Percentiles rank a stretch among this genome's conserved stretches.
These are phyloP conservation scores for Branchipolynoe longqiensis DNA, from an alignment of 2,888 invertebrate genomes.

Conservation along the genomic window DNA sequence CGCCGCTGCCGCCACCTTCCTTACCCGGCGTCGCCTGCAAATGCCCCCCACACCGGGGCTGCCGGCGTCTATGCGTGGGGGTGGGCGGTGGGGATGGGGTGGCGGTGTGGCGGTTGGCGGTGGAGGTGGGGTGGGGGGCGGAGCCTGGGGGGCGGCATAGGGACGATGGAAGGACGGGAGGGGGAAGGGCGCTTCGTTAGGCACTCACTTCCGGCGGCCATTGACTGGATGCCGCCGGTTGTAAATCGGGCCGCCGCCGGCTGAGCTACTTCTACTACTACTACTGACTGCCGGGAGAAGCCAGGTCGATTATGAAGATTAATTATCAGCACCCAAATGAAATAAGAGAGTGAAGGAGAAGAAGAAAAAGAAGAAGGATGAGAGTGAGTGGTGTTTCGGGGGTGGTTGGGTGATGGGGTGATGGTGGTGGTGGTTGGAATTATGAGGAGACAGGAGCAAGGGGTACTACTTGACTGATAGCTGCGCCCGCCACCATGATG, in stretches of 20 bases:
- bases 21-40: not conserved
- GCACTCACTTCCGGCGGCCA: conserved; percentile 46
- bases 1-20: not conserved
- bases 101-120: no score
- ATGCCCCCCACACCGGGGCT: not conserved
- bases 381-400: not conserved
- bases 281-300: conserved; percentile 21
- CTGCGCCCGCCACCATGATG: not conserved
- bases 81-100: no score
- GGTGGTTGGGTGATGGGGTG: no score
- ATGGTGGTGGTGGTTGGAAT: no score
- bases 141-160: no score
- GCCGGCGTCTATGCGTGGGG: no score
- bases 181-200: conserved; percentile 38
- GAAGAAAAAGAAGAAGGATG: no score
- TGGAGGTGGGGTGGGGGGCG: no score
- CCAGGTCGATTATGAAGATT: conserved; percentile 54
- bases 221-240: not conserved
- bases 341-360: no score
- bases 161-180: no score
- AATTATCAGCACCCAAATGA: conserved; percentile 44
- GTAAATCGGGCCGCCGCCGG: conserved; percentile 3
- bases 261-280: not conserved
- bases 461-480: conserved; percentile 7
- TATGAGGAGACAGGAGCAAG: conserved; percentile 11